Base-by-base conservation (phyloP, 92 coral and sea anemone genomes). In the Scolanthus callimorphus region DNA sequence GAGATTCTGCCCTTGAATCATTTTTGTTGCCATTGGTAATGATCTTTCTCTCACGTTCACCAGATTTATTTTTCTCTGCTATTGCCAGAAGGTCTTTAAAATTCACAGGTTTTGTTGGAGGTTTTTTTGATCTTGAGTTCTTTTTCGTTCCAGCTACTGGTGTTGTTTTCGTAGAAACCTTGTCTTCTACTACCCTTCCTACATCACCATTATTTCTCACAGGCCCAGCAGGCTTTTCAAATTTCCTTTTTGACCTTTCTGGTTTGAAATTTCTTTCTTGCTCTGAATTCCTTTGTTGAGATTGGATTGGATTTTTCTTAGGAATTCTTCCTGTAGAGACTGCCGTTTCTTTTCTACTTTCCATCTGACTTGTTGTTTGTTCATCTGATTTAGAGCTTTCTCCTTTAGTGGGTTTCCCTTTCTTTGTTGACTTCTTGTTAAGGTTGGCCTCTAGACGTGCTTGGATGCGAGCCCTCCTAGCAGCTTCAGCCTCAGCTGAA, bases 31-130 rank as follows among this genome's bases (percentile, higher is more conserved):
- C n/a, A n/a, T n/a, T n/a, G n/a, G n/a, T n/a, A n/a, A n/a, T n/a
- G 12, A 4, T 19, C 52, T 46, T 21, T 20, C 27, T 45, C 11
- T 46, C 55, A 24, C 56, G 55, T 21, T 41, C 47, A 51, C 88
- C 83, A 45, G 55, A 57, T 19, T 76, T 71, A 55, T 87, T 87
- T 59, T 57, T 28, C 60, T 88, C 91, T 20, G 98, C 98, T 30
- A 85, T 71, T 29, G 73, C 87, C 57, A 92, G 63, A n/a, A 92
- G 63, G n/a, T 89, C 96, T 65, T 81, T 83, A 61, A 92, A 92
- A 29, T 67, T 76, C 49, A 90, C 39, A 0, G 76, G 75, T n/a
- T 68, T 50, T 6, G 74, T 61, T 15, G 49, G 57, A 56, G 76
- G 28, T 45, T 70, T 74, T n/a, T 29, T 57, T 30, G 22, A n/a